Evolutionary conservation across 2,113 vertebrate species (phyloP), one percentile per base, ranked within the genome.

Genomic region (Saiga tatarica): DNA sequence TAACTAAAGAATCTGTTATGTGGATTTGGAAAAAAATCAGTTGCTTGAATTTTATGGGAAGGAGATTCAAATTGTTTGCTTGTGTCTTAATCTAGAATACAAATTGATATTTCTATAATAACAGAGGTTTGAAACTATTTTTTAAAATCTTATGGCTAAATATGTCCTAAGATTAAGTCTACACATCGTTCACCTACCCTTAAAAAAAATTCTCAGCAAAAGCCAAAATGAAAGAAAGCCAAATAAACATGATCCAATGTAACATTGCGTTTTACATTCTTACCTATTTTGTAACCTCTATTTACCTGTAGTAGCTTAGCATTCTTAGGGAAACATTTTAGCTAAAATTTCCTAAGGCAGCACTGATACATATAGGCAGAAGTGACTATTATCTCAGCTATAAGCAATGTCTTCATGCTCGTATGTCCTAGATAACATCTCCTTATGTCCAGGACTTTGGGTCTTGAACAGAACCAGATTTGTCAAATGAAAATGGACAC

Each of bases 31-130:
- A 87, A 89, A 55, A 55, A 67, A 92, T 83, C 39, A 96, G 39
- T 81, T 89, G 79, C 14, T 89, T 89, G 47, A 86, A 95, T 91
- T 93, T 96, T 71, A 97, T 11, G 87, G 19, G n/a, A 81, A 97
- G n/a, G 19, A 59, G 39, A 95, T 57, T n/a, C 13, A 96, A 79
- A 95, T 71, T 14, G 16, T 79, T 81, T 95, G 14, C 25, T 53
- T 94, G 15, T 74, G 76, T 7, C 57, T 92, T 93, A 62, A 89
- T 74, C 33, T 81, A 76, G 52, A 91, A 94, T 79, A 62, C 12
- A 88, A 93, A 92, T 90, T 53, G 64, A 85, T 82, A 89, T 47
- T 84, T 92, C 57, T 78, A 62, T 45, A 89, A 67, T 52, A 86
- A 94, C 12, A 89, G 8, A 47, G 17, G 50, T 67, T 52, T 71